Evolutionary conservation across 2,797 vertebrate species (phyloP), one percentile per base, ranked within the genome.

Genomic region (Brachyrhaphis roseni): DNA sequence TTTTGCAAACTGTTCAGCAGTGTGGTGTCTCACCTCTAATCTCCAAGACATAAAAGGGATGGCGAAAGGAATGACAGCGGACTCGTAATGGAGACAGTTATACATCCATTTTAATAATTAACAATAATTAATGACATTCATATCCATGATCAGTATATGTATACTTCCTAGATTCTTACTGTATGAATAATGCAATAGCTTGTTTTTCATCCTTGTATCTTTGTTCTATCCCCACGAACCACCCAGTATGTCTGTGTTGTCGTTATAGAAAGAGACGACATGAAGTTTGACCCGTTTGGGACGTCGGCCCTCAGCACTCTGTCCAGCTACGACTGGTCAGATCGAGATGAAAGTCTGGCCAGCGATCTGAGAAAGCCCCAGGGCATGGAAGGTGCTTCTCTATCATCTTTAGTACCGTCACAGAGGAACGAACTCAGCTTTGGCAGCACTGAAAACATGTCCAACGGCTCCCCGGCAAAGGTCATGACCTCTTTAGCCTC

Each of bases 261-360:
- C 92, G 80, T 96, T 97, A 90, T 97, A 99, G 97, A 99, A 94
- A 90, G 95, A 90, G 97, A 99, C 77, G 97, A 98, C 95, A 94
- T 97, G 87, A 98, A 97, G 95, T 97, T 97, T 86, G 96, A 96
- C 93, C 96, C 96, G 0, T 98, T 98, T 77, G 97, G 97, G 92
- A 97, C 95, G 77, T 97, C 97, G 47, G 92, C 91, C 46, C 88
- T 96, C 92, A 96, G 97, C 93, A 95, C 95, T 91, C 92, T 97
- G 88, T 90, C 95, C 64, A 96, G 94, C 95, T 97, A 92, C 76
- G 97, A 99, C 92, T 98, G 97, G 97, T 96, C 97, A 15, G 97
- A 98, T 84, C 96, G 94, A 85, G 98, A 98, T 2, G 97, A 97
- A 75, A 51, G 87, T 78, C 78, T 92, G 8, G 92, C 94, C 34